These are phyloP conservation scores for Hololepta plana DNA, from an alignment of 2,888 invertebrate species.

Conservation along the genomic window DNA sequence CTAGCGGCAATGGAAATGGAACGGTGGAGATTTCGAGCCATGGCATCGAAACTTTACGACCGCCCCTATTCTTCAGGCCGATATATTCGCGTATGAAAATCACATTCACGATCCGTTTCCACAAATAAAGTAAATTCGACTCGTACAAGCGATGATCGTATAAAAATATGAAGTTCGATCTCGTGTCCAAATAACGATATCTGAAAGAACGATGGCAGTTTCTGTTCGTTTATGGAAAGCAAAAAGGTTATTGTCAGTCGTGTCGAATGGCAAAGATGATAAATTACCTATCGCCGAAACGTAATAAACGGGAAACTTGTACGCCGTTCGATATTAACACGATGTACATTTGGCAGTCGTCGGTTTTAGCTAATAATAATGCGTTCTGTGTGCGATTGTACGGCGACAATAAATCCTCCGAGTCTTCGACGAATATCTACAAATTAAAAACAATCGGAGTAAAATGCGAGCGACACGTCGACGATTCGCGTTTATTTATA, in stretches of 20 bases:
- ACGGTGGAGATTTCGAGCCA: slow-evolving; percentile 59
- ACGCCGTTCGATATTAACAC: slow-evolving; percentile 54
- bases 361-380: slow-evolving; percentile 35
- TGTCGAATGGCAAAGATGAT: slow-evolving; percentile 4
- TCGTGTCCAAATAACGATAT: slow-evolving; percentile 48
- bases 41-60: slow-evolving; percentile 23
- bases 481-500: slow-evolving; percentile 19
- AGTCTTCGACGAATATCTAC: slow-evolving; percentile 39
- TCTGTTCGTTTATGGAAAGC: neutral
- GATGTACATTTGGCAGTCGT: slow-evolving; percentile 52
- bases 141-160: slow-evolving; percentile 50
- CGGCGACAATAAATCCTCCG: slow-evolving; percentile 46
- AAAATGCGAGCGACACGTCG: neutral
- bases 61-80: slow-evolving; percentile 11
- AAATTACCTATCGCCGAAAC: slow-evolving; percentile 52
- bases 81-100: slow-evolving; percentile 46
- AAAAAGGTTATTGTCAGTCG: too few species aligned
- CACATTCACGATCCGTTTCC: slow-evolving; percentile 60
- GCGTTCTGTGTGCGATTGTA: slow-evolving; percentile 37
- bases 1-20: slow-evolving; percentile 47
- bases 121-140: slow-evolving; percentile 47
- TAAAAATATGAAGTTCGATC: slow-evolving; percentile 50
- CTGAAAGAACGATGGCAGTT: slow-evolving; percentile 21
- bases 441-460: slow-evolving; percentile 11
- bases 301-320: slow-evolving; percentile 46